Percentiles rank a stretch among this genome's conserved stretches.
Conservation (phyloP, 2,113 vertebrate genomes). For the Tautogolabrus adspersus region DNA sequence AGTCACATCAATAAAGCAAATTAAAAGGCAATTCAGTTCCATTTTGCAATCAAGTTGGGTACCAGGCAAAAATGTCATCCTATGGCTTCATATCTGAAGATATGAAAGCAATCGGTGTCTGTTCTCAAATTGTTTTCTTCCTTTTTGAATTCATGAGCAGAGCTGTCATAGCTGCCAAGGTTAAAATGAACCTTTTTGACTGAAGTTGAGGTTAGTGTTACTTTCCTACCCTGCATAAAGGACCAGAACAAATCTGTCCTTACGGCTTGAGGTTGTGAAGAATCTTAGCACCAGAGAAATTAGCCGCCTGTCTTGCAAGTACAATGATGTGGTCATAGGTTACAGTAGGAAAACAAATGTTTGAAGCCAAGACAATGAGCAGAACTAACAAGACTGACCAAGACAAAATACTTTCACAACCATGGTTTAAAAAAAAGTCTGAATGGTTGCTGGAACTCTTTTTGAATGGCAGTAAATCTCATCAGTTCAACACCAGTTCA, state of each 20-base stretch:
- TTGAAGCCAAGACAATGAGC: slow-evolving; percentile 12
- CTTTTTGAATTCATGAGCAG: background rate
- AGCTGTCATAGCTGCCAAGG: slow-evolving; percentile 59
- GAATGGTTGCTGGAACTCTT: slow-evolving; percentile 4
- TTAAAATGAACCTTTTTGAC: slow-evolving; percentile 8
- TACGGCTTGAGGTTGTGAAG: slow-evolving; percentile 13
- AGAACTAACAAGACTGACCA: slow-evolving; percentile 29
- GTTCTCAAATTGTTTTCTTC: background rate
- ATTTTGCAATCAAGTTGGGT: background rate
- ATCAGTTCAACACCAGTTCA: slow-evolving; percentile 44
- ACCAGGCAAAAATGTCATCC: background rate
- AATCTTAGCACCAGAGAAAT: slow-evolving; percentile 70
- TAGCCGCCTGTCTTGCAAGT: slow-evolving; percentile 47
- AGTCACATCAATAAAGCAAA: background rate
- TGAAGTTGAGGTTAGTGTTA: slow-evolving; percentile 61
- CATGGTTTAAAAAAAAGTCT: slow-evolving; percentile 37
- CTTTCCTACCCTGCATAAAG: slow-evolving; percentile 55
- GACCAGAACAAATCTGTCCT: slow-evolving; percentile 22
- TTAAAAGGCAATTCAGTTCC: background rate
- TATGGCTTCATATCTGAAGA: background rate
- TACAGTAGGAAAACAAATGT: slow-evolving; percentile 34
- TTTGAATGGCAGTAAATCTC: background rate
- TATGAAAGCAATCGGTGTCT: background rate
- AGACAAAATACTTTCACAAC: slow-evolving; percentile 25
- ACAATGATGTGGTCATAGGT: slow-evolving; percentile 46